Evolutionary conservation across 2,113 vertebrate species (phyloP).

Genomic region (Balaeniceps rex): DNA sequence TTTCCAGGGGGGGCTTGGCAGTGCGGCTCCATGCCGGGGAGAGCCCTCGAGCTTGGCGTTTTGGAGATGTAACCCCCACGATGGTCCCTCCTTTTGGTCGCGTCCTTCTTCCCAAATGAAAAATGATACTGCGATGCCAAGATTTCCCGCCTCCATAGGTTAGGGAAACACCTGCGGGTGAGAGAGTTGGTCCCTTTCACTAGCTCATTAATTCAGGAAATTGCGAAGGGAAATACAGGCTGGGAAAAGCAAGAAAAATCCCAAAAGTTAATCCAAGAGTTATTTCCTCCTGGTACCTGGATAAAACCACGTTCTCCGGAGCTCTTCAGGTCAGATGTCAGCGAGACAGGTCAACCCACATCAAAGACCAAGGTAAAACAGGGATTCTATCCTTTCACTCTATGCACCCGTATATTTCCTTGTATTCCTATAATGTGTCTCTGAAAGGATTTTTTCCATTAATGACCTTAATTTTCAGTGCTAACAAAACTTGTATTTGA

Average conservation of each 20-base stretch:
- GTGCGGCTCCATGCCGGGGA: rapidly evolving
- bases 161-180: conserved; percentile 17
- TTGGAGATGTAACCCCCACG: background rate
- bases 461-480: background rate
- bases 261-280: conserved; percentile 33
- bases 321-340: background rate
- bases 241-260: conserved; percentile 50
- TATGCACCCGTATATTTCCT: rapidly evolving
- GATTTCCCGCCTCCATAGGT: background rate
- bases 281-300: conserved; percentile 57
- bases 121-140: background rate
- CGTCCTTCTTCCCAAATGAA: background rate
- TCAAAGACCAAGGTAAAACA: background rate
- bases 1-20: background rate
- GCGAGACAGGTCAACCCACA: background rate
- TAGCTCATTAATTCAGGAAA: conserved; percentile 17
- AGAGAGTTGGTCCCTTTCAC: background rate
- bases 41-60: rapidly evolving
- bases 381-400: background rate
- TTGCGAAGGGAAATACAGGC: conserved; percentile 43
- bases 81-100: background rate
- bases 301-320: conserved; percentile 51
- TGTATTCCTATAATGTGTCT: background rate
- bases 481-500: background rate
- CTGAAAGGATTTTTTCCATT: background rate